A percentile compares a stretch with the other conserved stretches of the same genome.
These are phyloP conservation scores for Ligdia adustata DNA, from an alignment of 2,888 invertebrate species.

Conservation along the genomic window DNA sequence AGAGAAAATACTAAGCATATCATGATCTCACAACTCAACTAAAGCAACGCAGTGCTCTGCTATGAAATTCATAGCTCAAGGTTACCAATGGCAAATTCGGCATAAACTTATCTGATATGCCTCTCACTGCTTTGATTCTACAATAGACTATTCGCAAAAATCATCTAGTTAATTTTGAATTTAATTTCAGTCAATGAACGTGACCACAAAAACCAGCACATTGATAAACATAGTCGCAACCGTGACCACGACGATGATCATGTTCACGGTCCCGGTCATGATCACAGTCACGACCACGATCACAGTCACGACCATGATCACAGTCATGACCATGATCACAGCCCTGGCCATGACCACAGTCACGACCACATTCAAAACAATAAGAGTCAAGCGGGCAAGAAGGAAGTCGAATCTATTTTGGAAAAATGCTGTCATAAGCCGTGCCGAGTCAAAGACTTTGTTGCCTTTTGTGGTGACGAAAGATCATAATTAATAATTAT, in stretches of 20 bases:
- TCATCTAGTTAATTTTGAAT: too few relatives aligned
- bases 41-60: too few relatives aligned
- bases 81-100: too few relatives aligned
- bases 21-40: too few relatives aligned
- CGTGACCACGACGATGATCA: conserved; percentile 21
- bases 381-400: conserved; percentile 9
- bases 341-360: background rate
- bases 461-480: conserved; percentile 25
- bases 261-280: conserved; percentile 20
- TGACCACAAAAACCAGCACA: conserved; percentile 2
- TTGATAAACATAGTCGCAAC: background rate
- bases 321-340: conserved; percentile 10
- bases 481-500: background rate
- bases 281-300: conserved; percentile 22
- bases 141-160: too few relatives aligned
- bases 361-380: conserved; percentile 1
- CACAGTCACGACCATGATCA: conserved; percentile 10
- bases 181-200: conserved; percentile 5
- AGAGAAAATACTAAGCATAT: too few relatives aligned
- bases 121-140: too few relatives aligned
- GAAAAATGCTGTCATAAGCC: conserved; percentile 35
- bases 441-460: conserved; percentile 35
- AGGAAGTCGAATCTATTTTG: conserved; percentile 13
- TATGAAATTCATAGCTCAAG: too few relatives aligned
- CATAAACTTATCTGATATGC: too few relatives aligned